Base-by-base conservation (phyloP, 2,113 vertebrate species). In the Erythrocercus mccallii region DNA sequence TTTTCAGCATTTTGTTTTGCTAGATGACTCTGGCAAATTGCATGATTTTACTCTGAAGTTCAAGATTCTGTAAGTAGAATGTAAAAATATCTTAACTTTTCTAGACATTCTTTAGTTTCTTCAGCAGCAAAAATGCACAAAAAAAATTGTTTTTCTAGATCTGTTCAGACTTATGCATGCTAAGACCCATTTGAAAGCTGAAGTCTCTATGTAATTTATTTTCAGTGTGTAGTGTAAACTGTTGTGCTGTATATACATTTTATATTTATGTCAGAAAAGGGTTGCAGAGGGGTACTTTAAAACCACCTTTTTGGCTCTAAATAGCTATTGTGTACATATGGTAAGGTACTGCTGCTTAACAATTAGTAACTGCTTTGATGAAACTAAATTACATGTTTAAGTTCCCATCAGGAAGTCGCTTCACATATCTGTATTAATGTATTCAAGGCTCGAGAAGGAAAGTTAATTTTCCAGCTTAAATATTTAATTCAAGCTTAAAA, bases 401-500 rank as follows among this genome's bases (percentile, higher is more conserved):
- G 98, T 98, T 99, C 98, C 98, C 98, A 98, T 99, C 98, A 99
- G 97, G 97, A 98, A 99, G 98, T 99, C 98, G 97, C 98, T 99
- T 98, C 98, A 98, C 98, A 99, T 98, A 98, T 99, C 97, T 98
- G 98, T 98, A 99, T 99, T 99, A 99, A 99, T 99, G 99, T 98
- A 98, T 99, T 98, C 98, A 98, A 98, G 98, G 98, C 98, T 98
- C 92, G 98, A 99, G 98, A 99, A 98, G 98, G 98, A 99, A 98
- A 99, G 98, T 99, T 99, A 98, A 99, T 99, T 99, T 99, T 98
- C 98, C 98, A 98, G 98, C 98, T 99, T 99, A 99, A 99, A 99
- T 99, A 99, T 99, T 99, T 99, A 98, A 99, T 99, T 99, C 98
- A 98, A 98, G 98, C 98, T 99, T 99, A 99, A 99, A 98, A 99